Evolutionary conservation across 2,888 invertebrate species (phyloP).

Genomic region (Pachydiplax longipennis): DNA sequence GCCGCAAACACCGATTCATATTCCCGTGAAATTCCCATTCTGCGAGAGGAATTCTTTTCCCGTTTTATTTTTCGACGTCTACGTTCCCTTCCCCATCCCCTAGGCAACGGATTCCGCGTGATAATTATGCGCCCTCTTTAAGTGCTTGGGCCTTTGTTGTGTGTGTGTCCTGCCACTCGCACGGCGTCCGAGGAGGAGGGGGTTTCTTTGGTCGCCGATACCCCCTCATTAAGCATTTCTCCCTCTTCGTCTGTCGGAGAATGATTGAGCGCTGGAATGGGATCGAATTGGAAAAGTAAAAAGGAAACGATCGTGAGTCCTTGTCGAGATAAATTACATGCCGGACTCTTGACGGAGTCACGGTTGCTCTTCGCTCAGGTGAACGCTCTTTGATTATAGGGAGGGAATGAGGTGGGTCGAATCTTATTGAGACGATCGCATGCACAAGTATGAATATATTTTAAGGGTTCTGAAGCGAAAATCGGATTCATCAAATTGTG

Average conservation of each 20-base stretch:
- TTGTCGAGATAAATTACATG: too few species aligned
- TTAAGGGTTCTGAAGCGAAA: too few species aligned
- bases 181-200: not conserved
- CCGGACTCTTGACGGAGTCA: too few species aligned
- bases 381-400: too few species aligned
- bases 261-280: not conserved
- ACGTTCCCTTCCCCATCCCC: not conserved
- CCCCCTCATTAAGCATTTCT: not conserved
- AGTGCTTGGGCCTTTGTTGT: slow-evolving; percentile 12
- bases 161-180: slow-evolving; percentile 11
- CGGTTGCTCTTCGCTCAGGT: too few species aligned
- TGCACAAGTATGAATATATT: too few species aligned
- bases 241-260: not conserved
- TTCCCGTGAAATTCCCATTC: slow-evolving; percentile 43
- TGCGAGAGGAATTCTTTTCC: not conserved
- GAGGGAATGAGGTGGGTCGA: too few species aligned
- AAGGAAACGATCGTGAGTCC: not conserved
- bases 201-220: not conserved
- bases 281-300: not conserved
- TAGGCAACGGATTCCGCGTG: not conserved
- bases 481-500: too few species aligned
- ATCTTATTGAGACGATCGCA: too few species aligned
- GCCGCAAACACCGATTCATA: slow-evolving; percentile 45
- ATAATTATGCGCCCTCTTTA: slow-evolving; percentile 30
- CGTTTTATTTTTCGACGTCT: not conserved